Percentiles rank a stretch among this genome's conserved stretches.
These are phyloP conservation scores for Agonopterix heracliana DNA, from an alignment of 2,888 invertebrate genomes.

Conservation along the genomic window DNA sequence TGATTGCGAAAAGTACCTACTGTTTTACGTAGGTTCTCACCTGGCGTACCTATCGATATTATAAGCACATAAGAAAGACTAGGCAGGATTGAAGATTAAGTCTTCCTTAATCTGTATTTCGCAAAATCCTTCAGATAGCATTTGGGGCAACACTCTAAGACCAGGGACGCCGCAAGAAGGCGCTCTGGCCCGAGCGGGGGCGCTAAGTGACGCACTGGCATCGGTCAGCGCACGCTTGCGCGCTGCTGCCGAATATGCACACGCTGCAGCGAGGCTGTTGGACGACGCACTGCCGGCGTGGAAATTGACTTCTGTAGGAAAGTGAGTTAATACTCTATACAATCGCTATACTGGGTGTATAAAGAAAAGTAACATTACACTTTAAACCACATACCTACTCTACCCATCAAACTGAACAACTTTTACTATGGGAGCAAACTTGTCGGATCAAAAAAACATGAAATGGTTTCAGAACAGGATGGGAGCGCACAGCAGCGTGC, in stretches of 20 bases:
- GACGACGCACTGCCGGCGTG: conserved; percentile 62
- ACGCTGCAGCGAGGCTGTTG: conserved; percentile 43
- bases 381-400: too few species aligned
- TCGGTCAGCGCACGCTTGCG: conserved; percentile 50
- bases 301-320: conserved; percentile 61
- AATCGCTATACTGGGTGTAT: conserved; percentile 4
- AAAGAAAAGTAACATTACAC: too few species aligned
- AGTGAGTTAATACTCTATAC: conserved; percentile 44
- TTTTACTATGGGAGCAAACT: too few species aligned
- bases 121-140: conserved; percentile 25
- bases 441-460: too few species aligned
- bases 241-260: conserved; percentile 58
- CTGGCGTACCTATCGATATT: too few species aligned
- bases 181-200: conserved; percentile 38
- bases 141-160: conserved; percentile 42
- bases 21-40: too few species aligned
- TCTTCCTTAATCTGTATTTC: too few species aligned
- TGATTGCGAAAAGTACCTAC: too few species aligned
- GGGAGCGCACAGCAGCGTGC: conserved; percentile 57
- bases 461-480: conserved; percentile 40
- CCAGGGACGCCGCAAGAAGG: conserved; percentile 47
- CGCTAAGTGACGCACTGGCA: conserved; percentile 57
- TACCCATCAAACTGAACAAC: too few species aligned
- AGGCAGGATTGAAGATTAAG: too few species aligned
- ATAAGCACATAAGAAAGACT: too few species aligned